phyloP scores from a whole-genome alignment of 2,797 vertebrate species.

The Dicrostonyx torquatus region DNA sequence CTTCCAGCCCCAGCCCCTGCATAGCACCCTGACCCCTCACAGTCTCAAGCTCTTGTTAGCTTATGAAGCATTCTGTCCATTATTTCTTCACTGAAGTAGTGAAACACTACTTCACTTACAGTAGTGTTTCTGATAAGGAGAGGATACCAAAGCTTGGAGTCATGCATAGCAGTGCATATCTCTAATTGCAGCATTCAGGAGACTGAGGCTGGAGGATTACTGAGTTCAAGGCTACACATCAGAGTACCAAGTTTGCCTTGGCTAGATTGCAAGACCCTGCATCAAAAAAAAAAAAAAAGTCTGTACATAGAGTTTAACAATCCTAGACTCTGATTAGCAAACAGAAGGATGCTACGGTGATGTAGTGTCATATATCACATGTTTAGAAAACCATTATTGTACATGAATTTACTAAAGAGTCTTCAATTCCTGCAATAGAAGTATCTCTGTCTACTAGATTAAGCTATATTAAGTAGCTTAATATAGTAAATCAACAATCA shows the following conservation, averaged over 20 bases:
- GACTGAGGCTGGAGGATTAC: background rate
- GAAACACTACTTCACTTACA: too few species aligned
- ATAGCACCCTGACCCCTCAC: background rate
- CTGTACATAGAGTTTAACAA: background rate
- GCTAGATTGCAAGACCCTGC: background rate
- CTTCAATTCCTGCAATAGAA: constrained; percentile 29
- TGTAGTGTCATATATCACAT: background rate
- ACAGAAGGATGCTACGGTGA: background rate
- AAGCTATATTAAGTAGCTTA: background rate
- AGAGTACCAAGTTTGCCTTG: background rate
- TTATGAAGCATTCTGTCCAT: background rate
- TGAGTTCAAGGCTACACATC: background rate
- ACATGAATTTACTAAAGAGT: background rate
- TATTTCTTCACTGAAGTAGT: too few species aligned
- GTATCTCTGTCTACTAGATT: background rate
- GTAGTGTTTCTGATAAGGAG: background rate
- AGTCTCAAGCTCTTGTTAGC: background rate
- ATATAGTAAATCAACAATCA: constrained; percentile 38
- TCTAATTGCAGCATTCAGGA: background rate
- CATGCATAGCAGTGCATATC: background rate
- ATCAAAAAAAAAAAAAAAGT: background rate
- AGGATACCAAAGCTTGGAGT: background rate
- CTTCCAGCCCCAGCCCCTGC: background rate
- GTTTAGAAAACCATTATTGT: constrained; percentile 34
- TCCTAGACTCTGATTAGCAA: background rate